These are phyloP conservation scores for Cataglyphis rosenhaueri DNA, from an alignment of 2,888 invertebrate genomes.

Conservation along the genomic window DNA sequence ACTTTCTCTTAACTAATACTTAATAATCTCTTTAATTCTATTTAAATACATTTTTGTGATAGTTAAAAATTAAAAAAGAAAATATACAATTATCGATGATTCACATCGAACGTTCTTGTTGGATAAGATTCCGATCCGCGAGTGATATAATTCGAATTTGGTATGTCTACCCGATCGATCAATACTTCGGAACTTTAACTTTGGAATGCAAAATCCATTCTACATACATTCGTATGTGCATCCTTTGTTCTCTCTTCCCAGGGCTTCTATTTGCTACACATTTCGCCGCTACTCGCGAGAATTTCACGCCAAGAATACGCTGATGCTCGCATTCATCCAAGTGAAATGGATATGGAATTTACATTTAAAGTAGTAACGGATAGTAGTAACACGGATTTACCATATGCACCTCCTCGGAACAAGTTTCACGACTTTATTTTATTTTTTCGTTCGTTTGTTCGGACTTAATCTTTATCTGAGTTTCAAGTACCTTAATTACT, in stretches of 20 bases:
- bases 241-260: conserved; percentile 20
- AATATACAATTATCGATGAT: background rate
- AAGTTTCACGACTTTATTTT: conserved; percentile 24
- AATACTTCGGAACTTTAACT: conserved; percentile 45
- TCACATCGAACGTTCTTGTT: background rate
- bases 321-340: conserved; percentile 31
- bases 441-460: background rate
- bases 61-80: background rate
- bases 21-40: background rate
- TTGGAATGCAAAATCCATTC: conserved; percentile 45
- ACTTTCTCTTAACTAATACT: background rate
- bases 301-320: conserved; percentile 35
- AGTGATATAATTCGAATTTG: conserved; percentile 33
- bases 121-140: conserved; percentile 35
- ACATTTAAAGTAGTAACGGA: conserved; percentile 49
- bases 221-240: conserved; percentile 42
- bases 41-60: background rate
- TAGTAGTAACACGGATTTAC: conserved; percentile 10
- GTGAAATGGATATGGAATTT: conserved; percentile 49
- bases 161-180: conserved; percentile 40
- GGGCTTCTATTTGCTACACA: conserved; percentile 47
- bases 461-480: background rate
- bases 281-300: conserved; percentile 38
- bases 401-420: background rate
- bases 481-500: background rate